Conservation (phyloP, 2,888 invertebrate species). For the Dryococelus australis region DNA sequence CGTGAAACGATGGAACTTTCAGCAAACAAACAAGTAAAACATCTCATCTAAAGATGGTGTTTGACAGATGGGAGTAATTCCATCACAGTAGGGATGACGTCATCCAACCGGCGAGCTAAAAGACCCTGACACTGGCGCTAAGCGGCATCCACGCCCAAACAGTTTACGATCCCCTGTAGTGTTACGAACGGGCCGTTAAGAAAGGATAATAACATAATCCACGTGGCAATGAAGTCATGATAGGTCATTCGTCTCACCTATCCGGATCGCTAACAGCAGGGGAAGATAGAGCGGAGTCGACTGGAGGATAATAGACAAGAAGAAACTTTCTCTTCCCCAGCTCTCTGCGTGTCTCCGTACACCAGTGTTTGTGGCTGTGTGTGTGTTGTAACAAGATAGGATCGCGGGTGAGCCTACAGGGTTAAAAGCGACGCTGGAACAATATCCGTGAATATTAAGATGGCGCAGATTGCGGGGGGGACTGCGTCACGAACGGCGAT, state of each 20-base stretch:
- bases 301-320: no score
- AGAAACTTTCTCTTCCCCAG: no score
- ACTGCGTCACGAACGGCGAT: neutral
- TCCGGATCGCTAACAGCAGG: neutral
- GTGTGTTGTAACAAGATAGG: neutral
- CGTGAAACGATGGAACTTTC: no score
- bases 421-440: neutral
- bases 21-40: no score
- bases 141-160: neutral
- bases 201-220: neutral
- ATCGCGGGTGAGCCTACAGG: neutral
- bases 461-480: neutral
- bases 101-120: neutral
- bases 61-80: no score
- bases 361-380: neutral
- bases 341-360: neutral
- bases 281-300: neutral
- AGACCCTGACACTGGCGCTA: neutral
- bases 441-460: conserved; percentile 10
- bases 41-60: no score
- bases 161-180: no score
- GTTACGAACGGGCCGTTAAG: neutral
- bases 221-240: neutral
- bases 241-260: neutral
- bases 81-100: no score